Evolutionary conservation across 2,113 vertebrate species (phyloP), one percentile per base, ranked within the genome.

Genomic region (Phocoena phocoena): DNA sequence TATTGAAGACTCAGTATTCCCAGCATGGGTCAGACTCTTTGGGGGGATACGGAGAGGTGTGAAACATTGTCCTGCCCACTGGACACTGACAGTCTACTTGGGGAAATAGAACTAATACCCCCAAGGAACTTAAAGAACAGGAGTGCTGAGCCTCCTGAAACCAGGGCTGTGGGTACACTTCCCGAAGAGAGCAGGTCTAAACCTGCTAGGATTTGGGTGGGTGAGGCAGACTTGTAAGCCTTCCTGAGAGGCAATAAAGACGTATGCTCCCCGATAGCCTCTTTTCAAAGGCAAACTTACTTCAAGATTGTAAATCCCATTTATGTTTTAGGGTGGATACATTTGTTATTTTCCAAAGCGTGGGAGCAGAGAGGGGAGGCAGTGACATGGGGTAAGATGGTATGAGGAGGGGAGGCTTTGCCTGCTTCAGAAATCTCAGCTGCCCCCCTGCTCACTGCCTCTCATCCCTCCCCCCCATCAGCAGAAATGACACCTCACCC

Each of bases 201-300:
- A 89, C 87, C 70, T 67, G 92, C 88, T 38, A 9, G 41, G 13
- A 25, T 65, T 74, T 38, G 31, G 18, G n/a, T 11, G 33, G 47
- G 41, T 36, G 36, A 65, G n/a, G 38, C 71, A 17, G n/a, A 62
- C 9, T 21, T 1, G 23, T 1, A 5, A 89, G 88, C 11, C 38
- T 60, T 89, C 53, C 50, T 31, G 8, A 26, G 77, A 91, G 47
- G 11, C 71, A 67, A 31, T 83, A 67, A 90, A 86, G 82, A 33
- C 41, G 6, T 26, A 12, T n/a, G 23, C 38, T 92, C 73, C 36
- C 44, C 13, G 5, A 25, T 10, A 88, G 68, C 26, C 20, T 85
- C 77, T 85, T 83, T 41, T 53, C 41, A 88, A 58, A 77, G 20
- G 67, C 62, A 70, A 31, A 90, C 55, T 81, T 18, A 62, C 67